Evolutionary conservation across 2,797 vertebrate genomes (phyloP).

Genomic region (Psittacula derbiana): DNA sequence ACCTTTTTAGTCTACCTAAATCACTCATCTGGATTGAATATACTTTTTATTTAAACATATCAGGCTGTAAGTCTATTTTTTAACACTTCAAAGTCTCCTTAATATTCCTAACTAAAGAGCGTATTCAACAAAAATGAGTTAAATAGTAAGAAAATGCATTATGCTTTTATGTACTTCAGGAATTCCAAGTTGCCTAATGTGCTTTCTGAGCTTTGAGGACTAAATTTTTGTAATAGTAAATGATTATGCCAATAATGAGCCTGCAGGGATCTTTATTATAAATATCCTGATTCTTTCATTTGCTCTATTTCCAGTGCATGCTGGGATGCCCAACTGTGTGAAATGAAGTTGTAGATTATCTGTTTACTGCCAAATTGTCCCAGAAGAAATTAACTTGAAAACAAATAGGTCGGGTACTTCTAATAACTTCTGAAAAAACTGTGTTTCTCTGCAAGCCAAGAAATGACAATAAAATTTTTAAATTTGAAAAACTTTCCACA

Average conservation of each 20-base stretch:
- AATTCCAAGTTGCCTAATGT: background rate
- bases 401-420: background rate
- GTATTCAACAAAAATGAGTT: background rate
- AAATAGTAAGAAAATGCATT: background rate
- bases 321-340: constrained; percentile 74
- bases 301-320: constrained; percentile 59
- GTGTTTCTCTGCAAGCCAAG: background rate
- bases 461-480: background rate
- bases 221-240: constrained; percentile 25
- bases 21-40: background rate
- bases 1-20: background rate
- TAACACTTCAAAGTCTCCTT: background rate
- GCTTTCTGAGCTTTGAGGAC: background rate
- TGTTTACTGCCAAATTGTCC: constrained; percentile 37
- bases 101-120: background rate
- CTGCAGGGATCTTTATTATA: constrained; percentile 53
- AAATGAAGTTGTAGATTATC: constrained; percentile 81
- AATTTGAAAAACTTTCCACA: background rate
- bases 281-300: constrained; percentile 72
- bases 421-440: constrained; percentile 22
- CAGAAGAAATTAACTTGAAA: constrained; percentile 40
- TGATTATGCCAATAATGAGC: constrained; percentile 69
- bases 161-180: background rate
- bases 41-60: background rate
- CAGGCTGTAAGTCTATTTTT: background rate